phyloP scores from a whole-genome alignment of 2,797 vertebrate genomes.

The Notolabrus celidotus region DNA sequence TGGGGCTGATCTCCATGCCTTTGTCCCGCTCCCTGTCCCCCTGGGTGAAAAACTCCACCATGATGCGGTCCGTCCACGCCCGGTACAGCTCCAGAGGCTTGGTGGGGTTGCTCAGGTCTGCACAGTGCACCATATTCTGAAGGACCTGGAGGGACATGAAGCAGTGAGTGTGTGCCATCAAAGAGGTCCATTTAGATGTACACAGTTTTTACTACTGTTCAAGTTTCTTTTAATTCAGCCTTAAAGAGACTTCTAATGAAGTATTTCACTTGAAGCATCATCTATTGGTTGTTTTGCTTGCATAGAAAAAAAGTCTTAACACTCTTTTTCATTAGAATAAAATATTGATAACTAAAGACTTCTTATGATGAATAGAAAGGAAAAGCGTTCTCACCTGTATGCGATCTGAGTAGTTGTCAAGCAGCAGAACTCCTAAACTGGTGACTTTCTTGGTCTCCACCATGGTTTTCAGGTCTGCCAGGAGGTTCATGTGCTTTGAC shows the following conservation, averaged over 20 bases:
- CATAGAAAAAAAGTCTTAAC: too few relatives aligned
- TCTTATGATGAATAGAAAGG: background rate
- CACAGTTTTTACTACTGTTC: too few relatives aligned
- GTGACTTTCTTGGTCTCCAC: conserved; percentile 97
- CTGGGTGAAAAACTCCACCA: conserved; percentile 94
- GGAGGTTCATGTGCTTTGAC: conserved; percentile 96
- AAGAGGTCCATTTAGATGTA: too few relatives aligned
- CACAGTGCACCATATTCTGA: conserved; percentile 95
- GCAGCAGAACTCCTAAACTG: conserved; percentile 91
- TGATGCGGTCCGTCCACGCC: conserved; percentile 93
- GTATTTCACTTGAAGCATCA: too few relatives aligned
- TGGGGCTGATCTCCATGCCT: conserved; percentile 95
- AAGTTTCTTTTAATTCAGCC: too few relatives aligned
- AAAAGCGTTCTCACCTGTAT: conserved; percentile 87
- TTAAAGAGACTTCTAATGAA: too few relatives aligned
- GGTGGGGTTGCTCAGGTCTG: conserved; percentile 94
- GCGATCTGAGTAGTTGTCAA: conserved; percentile 95
- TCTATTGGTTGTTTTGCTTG: too few relatives aligned
- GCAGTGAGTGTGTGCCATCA: background rate
- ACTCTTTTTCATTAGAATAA: too few relatives aligned
- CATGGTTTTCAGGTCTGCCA: conserved; percentile 96
- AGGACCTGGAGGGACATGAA: conserved; percentile 84
- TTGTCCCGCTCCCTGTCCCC: conserved; percentile 91
- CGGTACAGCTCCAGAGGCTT: conserved; percentile 93
- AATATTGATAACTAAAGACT: background rate